Base-by-base conservation (phyloP, 2,113 vertebrate species). In the Prionailurus viverrinus region DNA sequence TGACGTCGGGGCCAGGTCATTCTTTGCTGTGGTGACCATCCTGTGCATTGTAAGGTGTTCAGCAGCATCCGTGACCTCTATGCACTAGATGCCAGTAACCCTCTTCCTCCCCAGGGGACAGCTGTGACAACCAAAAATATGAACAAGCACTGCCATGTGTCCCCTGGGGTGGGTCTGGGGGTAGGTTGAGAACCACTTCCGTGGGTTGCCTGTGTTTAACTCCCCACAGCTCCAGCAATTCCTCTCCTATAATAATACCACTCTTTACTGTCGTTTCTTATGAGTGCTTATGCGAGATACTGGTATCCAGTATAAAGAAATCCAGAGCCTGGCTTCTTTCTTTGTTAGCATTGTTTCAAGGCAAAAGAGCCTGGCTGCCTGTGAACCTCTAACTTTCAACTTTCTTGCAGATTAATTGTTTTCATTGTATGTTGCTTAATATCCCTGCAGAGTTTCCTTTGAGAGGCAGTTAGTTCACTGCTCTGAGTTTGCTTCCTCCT, bases 11-110 rank as follows among this genome's bases (percentile, higher is more conserved):
- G 31, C 55, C 0, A 12, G 25, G 7, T 14, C 5, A 1, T 5
- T 31, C 73, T 29, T 16, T 4, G n/a, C 11, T 8, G 3, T 4
- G 63, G n/a, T 3, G 14, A 13, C 36, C 6, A 5, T 23, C 18
- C 19, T 25, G 19, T 4, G 39, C 16, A 0, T 8, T 11, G 10
- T 29, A 18, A 25, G 82, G 27, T 27, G 21, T 11, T 14, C 1
- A 18, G 31, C 48, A 61, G 58, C 25, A 13, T 18, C 33, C 33
- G 7, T 14, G 25, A 21, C 53, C 6, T 85, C 79, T 45, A 7
- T 23, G 5, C n/a, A 39, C 45, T 33, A 23, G 45, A n/a, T 2
- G 25, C 71, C 31, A 33, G 53, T 25, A 23, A 61, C 10, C 6
- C 21, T 25, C 27, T 29, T 83, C 36, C 27, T 61, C 21, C 55